These are phyloP conservation scores for Lepidurus packardi DNA, from an alignment of 1,140 invertebrate species.

Conservation along the genomic window DNA sequence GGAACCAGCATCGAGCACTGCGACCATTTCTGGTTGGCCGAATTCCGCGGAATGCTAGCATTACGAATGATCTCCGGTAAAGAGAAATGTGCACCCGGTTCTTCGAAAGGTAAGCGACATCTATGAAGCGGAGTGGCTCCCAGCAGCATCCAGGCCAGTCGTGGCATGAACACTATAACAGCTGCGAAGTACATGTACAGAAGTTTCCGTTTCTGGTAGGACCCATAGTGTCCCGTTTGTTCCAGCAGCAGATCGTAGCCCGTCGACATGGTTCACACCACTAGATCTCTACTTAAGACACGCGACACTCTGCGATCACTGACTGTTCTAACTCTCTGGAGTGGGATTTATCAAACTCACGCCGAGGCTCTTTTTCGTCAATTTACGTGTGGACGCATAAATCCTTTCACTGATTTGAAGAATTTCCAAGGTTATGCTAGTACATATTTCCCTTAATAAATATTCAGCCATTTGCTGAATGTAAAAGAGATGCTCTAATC, in stretches of 20 bases:
- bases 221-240: neutral
- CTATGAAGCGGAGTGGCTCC: neutral
- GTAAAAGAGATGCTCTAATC: no score
- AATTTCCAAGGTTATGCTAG: no score
- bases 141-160: neutral
- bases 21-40: neutral
- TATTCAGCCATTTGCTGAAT: no score
- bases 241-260: slow-evolving; percentile 1
- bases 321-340: no score
- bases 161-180: neutral
- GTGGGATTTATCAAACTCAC: no score
- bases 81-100: neutral
- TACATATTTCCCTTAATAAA: no score
- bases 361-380: no score
- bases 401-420: no score
- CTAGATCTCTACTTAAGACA: no score
- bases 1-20: neutral
- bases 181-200: neutral
- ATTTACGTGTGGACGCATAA: no score
- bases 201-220: neutral
- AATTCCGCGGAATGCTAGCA: neutral
- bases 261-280: neutral
- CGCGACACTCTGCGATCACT: no score
- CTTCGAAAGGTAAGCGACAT: neutral
- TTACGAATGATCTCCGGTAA: neutral